A percentile compares a stretch with the other conserved stretches of the same genome.
These are phyloP conservation scores for Graptemys geographica DNA, from an alignment of 2,797 vertebrate genomes.

Conservation along the genomic window DNA sequence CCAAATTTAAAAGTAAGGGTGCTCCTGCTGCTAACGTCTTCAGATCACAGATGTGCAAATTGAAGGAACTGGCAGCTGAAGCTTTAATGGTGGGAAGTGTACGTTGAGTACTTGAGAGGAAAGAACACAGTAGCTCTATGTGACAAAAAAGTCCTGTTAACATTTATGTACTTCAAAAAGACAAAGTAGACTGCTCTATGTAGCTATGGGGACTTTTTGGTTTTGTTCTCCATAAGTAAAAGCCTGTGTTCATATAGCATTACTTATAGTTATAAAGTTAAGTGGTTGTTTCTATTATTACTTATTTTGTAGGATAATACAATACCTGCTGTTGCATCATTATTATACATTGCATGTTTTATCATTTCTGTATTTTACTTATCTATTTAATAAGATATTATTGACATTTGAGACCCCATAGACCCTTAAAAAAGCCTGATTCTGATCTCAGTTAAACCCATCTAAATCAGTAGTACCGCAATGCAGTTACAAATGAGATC, in stretches of 20 bases:
- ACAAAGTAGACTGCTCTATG: slow-evolving; percentile 40
- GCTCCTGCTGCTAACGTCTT: slow-evolving; percentile 83
- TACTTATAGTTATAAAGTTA: slow-evolving; percentile 25
- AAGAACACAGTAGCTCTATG: slow-evolving; percentile 66
- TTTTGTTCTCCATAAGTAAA: slow-evolving; percentile 60
- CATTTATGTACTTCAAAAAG: slow-evolving; percentile 70
- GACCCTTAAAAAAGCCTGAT: background rate
- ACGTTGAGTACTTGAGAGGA: slow-evolving; percentile 72
- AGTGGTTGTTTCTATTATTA: slow-evolving; percentile 20
- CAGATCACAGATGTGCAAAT: slow-evolving; percentile 85
- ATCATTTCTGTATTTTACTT: background rate
- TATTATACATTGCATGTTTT: background rate
- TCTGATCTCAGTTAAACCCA: background rate
- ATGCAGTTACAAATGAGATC: background rate
- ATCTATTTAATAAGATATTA: background rate
- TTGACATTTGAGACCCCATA: background rate
- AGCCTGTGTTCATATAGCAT: slow-evolving; percentile 1
- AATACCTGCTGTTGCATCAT: background rate
- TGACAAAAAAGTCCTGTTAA: slow-evolving; percentile 77
- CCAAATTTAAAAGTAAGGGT: slow-evolving; percentile 87
- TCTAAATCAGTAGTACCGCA: background rate
- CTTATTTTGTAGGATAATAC: slow-evolving; percentile 1
- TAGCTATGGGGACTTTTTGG: slow-evolving; percentile 24
- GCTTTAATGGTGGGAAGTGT: slow-evolving; percentile 80
- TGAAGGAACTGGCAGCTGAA: slow-evolving; percentile 84